phyloP scores from a whole-genome alignment of 2,888 invertebrate genomes.

The Thumatha senex region DNA sequence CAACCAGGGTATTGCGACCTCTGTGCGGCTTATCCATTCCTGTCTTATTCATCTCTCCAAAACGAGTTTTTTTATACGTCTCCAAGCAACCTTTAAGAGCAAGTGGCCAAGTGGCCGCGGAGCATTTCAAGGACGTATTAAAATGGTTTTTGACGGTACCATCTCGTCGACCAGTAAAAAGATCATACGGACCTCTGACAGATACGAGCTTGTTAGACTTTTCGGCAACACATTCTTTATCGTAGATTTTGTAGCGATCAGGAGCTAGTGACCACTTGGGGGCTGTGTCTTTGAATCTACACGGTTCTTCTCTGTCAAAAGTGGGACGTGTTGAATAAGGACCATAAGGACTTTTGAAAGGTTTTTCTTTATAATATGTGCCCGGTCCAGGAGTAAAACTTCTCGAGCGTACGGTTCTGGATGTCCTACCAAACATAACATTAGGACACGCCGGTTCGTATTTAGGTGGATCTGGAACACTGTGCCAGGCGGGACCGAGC shows the following conservation, averaged over 20 bases:
- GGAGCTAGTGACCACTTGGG: constrained; percentile 65
- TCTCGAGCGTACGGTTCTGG: constrained; percentile 41
- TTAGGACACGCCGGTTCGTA: constrained; percentile 59
- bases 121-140: constrained; percentile 23
- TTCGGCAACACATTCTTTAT: constrained; percentile 60
- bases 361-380: constrained; percentile 56
- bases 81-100: constrained; percentile 58
- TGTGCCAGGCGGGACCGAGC: constrained; percentile 68
- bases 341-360: constrained; percentile 61
- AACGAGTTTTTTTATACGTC: constrained; percentile 55
- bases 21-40: constrained; percentile 58
- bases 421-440: constrained; percentile 62
- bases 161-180: constrained; percentile 79
- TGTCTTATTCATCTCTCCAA: constrained; percentile 71
- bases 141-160: constrained; percentile 11
- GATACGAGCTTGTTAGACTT: constrained; percentile 67
- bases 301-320: constrained; percentile 64
- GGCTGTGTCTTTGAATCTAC: constrained; percentile 59
- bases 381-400: constrained; percentile 60
- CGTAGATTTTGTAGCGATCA: constrained; percentile 64
- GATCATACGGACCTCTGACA: constrained; percentile 66
- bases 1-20: constrained; percentile 72
- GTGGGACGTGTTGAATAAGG: constrained; percentile 60
- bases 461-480: constrained; percentile 34
- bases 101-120: constrained; percentile 66